Conservation (phyloP, 2,797 vertebrate genomes). For the Acanthurus leucopareius region DNA sequence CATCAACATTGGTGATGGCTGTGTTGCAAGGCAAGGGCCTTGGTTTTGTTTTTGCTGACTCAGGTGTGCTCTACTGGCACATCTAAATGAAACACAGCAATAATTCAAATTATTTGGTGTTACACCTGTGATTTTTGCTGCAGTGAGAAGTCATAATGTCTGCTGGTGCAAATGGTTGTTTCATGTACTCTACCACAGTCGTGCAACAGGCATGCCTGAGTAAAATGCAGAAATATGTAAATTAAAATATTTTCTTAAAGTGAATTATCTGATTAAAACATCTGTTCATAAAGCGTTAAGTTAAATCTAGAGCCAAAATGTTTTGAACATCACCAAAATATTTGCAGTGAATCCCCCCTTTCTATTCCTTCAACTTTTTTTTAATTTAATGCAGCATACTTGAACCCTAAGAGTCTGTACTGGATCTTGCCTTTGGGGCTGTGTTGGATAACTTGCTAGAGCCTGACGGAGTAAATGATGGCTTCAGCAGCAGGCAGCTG, state of each 20-base stretch:
- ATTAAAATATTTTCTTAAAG: background rate
- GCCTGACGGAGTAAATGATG: slow-evolving; percentile 47
- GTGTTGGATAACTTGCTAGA: slow-evolving; percentile 39
- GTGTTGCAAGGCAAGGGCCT: background rate
- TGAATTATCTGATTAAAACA: background rate
- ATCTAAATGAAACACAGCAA: background rate
- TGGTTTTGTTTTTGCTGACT: background rate
- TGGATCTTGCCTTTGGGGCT: slow-evolving; percentile 24
- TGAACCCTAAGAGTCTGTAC: slow-evolving; percentile 36
- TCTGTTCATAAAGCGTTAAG: background rate
- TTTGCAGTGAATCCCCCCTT: background rate
- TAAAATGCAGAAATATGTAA: background rate
- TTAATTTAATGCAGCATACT: slow-evolving; percentile 44
- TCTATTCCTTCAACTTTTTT: background rate
- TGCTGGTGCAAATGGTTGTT: background rate
- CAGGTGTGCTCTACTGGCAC: background rate
- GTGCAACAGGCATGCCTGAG: background rate
- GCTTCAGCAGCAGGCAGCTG: slow-evolving; percentile 27
- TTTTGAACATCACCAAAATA: slow-evolving; percentile 10
- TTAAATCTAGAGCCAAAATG: background rate
- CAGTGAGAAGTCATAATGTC: background rate
- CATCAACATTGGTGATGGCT: background rate
- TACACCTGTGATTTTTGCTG: background rate
- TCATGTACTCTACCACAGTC: background rate
- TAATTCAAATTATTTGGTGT: background rate